Evolutionary conservation across 2,113 vertebrate genomes (phyloP).

Genomic region (Eulacestoma nigropectus): DNA sequence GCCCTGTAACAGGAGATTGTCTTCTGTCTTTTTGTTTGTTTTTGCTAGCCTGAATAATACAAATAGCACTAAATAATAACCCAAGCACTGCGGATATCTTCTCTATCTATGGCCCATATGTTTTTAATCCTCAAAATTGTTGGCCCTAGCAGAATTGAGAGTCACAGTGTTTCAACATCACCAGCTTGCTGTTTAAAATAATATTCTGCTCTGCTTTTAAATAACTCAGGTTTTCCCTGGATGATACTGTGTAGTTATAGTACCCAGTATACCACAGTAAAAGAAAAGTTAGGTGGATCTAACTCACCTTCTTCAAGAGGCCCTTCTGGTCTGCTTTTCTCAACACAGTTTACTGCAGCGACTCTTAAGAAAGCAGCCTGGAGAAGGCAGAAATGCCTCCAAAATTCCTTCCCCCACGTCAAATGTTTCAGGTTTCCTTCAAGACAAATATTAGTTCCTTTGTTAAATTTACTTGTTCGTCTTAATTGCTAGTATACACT

Average conservation of each 20-base stretch:
- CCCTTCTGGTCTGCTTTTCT: neutral
- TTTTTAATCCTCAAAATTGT: conserved; percentile 34
- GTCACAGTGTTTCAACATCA: neutral
- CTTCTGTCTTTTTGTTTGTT: conserved; percentile 3
- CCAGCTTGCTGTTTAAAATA: neutral
- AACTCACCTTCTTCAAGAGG: neutral
- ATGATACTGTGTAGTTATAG: neutral
- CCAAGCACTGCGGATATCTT: neutral
- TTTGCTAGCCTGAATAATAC: conserved; percentile 22
- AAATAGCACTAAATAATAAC: conserved; percentile 34
- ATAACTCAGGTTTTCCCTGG: neutral
- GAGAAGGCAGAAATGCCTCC: neutral
- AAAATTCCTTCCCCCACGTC: neutral
- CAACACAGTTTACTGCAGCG: neutral
- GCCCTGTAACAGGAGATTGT: conserved; percentile 21
- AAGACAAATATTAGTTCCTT: neutral
- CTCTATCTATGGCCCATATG: conserved; percentile 13
- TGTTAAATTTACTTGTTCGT: neutral
- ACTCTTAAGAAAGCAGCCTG: neutral
- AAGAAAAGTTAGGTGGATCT: neutral
- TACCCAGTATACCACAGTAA: neutral
- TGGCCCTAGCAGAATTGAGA: neutral
- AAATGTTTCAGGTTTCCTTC: neutral
- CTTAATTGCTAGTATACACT: neutral
- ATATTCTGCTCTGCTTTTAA: neutral